Evolutionary conservation across 2,113 vertebrate genomes (phyloP), one percentile per base, ranked within the genome.

Genomic region (Lipotes vexillifer): DNA sequence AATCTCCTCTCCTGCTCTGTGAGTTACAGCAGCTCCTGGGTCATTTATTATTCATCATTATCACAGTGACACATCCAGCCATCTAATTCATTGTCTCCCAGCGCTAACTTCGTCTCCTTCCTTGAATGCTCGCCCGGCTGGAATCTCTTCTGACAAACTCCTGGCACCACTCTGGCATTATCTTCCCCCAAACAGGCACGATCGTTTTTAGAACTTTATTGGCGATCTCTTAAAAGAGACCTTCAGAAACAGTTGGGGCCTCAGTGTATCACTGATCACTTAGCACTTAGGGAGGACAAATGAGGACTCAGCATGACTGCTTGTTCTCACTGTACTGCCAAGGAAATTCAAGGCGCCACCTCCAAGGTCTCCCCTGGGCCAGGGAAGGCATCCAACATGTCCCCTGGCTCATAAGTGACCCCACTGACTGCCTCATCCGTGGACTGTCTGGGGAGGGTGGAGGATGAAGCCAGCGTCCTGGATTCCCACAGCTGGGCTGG

Each of bases 131-230:
- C 77, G 18, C 77, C 57, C 5, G 0, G 93, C 86, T 83, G 72
- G 90, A 96, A 93, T 93, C 38, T 68, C 95, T 94, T 81, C 95
- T 11, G 66, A 75, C 91, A 91, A 94, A 94, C 65, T 82, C 77
- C 71, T 14, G 52, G 85, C 57, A 83, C 86, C 21, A 0, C 80
- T 69, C 82, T 7, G 29, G 55, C 44, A 8, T 92, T 92, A 71
- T 63, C 89, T 89, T 81, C 78, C 95, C 96, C 86, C 36, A 80
- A 69, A 74, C 31, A 92, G 93, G 74, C 93, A 59, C 41, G 81
- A 93, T 75, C 59, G 0, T 8, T 8, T 68, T 78, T 23, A 74
- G 89, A 71, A 77, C 87, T 93, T 93, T 90, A 88, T 87, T 78
- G 38, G 93, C 6, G 29, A 77, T 41, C 95, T 90, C 12, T 1